phyloP scores from a whole-genome alignment of 1,140 invertebrate species.

The Drosophila nasuta region DNA sequence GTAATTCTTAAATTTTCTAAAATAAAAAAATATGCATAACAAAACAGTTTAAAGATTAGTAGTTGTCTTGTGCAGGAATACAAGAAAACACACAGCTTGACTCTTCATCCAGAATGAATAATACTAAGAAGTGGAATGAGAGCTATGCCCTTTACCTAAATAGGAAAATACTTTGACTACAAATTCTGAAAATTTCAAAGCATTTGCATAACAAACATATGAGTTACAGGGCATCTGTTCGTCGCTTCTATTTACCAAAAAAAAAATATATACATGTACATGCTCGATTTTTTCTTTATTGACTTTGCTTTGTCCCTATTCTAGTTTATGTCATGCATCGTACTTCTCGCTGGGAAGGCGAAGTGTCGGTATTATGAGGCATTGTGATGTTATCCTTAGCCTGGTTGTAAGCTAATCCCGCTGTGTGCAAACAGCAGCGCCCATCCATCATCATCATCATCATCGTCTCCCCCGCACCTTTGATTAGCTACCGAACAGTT shows the following conservation, averaged over 20 bases:
- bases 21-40: no score
- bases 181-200: background rate
- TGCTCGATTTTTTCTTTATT: constrained; percentile 8
- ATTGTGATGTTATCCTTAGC: constrained; percentile 54
- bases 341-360: background rate
- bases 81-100: no score
- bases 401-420: constrained; percentile 68
- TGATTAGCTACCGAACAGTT: constrained; percentile 46
- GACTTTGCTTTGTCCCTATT: constrained; percentile 22
- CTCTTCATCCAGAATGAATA: no score
- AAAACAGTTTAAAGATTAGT: no score
- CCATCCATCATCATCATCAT: constrained; percentile 49
- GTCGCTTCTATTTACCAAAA: constrained; percentile 1
- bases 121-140: background rate
- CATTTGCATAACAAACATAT: background rate
- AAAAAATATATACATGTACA: no score
- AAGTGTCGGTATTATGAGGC: constrained; percentile 54
- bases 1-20: no score
- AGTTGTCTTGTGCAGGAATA: no score
- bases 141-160: background rate
- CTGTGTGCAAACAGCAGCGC: constrained; percentile 56
- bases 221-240: constrained; percentile 16
- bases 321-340: constrained; percentile 37
- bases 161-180: background rate
- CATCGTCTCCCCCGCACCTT: background rate